These are phyloP conservation scores for Agrilus mali DNA, from an alignment of 2,888 invertebrate genomes.

Conservation along the genomic window DNA sequence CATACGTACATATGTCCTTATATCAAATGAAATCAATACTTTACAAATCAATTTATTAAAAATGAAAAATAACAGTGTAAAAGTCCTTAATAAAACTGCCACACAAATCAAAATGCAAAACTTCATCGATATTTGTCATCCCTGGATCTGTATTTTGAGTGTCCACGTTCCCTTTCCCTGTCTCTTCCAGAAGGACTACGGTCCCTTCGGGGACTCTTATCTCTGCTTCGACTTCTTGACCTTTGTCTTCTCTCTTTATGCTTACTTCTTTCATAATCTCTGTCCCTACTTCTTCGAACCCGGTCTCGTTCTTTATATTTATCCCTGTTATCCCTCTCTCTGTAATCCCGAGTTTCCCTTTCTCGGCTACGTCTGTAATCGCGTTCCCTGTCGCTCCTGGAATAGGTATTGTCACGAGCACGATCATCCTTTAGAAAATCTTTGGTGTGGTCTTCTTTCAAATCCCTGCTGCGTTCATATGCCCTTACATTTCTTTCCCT, in stretches of 20 bases:
- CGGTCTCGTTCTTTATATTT: conserved; percentile 14
- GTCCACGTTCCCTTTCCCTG: conserved; percentile 9
- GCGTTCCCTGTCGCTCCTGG: conserved; percentile 5
- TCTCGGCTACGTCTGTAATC: conserved; percentile 13
- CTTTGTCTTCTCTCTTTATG: conserved; percentile 7
- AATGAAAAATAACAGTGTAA: no score
- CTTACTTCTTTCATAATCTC: conserved; percentile 22
- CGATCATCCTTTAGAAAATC: conserved; percentile 26
- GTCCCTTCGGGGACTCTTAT: conserved; percentile 31
- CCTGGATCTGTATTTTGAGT: conserved; percentile 5
- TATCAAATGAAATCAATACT: no score
- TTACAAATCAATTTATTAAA: no score
- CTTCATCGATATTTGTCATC: no score
- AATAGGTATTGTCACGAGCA: conserved; percentile 15
- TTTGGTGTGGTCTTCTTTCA: conserved; percentile 23
- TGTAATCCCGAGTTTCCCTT: conserved; percentile 16
- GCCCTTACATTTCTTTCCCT: conserved; percentile 14
- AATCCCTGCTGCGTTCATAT: conserved; percentile 22
- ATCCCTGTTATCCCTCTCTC: conserved; percentile 23
- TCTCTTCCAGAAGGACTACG: conserved; percentile 14
- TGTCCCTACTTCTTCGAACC: conserved; percentile 22
- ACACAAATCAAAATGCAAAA: no score
- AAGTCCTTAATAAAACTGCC: no score
- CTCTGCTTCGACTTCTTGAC: conserved; percentile 26
- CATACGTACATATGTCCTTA: no score